Conservation (phyloP, 1,140 invertebrate species). For the Drosophila guanche region DNA sequence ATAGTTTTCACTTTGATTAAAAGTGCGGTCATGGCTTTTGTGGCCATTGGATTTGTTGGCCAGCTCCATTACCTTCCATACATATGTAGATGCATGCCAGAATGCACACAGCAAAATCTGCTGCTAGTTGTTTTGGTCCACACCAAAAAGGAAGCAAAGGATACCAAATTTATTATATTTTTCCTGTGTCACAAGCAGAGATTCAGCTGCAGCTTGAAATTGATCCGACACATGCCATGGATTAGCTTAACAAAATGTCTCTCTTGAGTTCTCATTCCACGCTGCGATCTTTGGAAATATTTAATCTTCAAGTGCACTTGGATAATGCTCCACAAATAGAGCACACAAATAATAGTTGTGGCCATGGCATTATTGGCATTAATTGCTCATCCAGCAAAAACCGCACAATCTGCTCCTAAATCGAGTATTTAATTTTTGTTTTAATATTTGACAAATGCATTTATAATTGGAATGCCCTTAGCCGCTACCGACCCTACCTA, state of each 20-base stretch:
- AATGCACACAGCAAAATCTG: neutral
- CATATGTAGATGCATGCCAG: neutral
- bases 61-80: constrained; percentile 58
- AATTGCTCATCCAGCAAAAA: constrained; percentile 54
- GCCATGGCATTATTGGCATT: constrained; percentile 59
- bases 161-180: neutral
- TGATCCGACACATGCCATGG: no score
- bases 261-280: no score
- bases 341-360: constrained; percentile 1
- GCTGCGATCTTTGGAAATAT: no score
- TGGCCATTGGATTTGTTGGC: constrained; percentile 48
- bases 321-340: no score
- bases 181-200: no score
- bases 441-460: constrained; percentile 74
- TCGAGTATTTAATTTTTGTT: constrained; percentile 50
- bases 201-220: no score
- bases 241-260: no score
- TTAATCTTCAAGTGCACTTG: no score
- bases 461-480: constrained; percentile 64
- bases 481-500: neutral
- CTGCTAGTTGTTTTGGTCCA: no score
- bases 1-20: constrained; percentile 81
- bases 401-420: constrained; percentile 35
- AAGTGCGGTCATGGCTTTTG: constrained; percentile 77
- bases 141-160: neutral